phyloP scores from a whole-genome alignment of 1,140 invertebrate genomes.

The Bactericera cockerelli region DNA sequence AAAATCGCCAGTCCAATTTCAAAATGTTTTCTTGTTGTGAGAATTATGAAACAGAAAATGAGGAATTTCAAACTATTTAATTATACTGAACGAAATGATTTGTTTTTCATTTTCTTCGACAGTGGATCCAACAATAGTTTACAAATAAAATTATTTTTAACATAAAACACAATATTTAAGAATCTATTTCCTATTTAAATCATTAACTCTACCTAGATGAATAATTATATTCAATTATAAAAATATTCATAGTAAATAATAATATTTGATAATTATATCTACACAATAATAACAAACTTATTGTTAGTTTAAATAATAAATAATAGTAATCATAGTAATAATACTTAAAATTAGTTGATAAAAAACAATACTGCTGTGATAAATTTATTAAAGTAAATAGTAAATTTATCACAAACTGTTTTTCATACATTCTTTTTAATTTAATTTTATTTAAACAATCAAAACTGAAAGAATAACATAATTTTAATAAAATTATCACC shows the following conservation, averaged over 20 bases:
- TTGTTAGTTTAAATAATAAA: neutral
- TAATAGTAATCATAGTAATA: neutral
- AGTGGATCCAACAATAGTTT: too few species aligned
- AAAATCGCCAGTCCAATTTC: too few species aligned
- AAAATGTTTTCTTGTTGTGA: too few species aligned
- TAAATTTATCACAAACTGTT: slow-evolving; percentile 7
- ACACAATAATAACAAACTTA: slow-evolving; percentile 7
- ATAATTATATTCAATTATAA: slow-evolving; percentile 6
- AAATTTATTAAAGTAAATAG: slow-evolving; percentile 2
- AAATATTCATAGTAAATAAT: neutral
- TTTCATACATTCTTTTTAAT: slow-evolving; percentile 1
- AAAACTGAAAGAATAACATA: too few species aligned
- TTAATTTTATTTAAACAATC: neutral
- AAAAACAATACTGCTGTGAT: slow-evolving; percentile 1
- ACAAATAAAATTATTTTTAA: too few species aligned
- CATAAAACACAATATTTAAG: too few species aligned
- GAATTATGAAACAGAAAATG: too few species aligned
- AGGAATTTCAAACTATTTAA: too few species aligned
- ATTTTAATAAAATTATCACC: too few species aligned
- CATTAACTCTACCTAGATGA: slow-evolving; percentile 1
- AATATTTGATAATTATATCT: slow-evolving; percentile 2
- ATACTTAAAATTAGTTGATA: neutral
- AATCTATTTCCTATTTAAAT: too few species aligned
- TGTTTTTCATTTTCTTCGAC: too few species aligned
- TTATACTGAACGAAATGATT: too few species aligned